Evolutionary conservation across 2,113 vertebrate species (phyloP).

Genomic region (Cyprinus carpio): DNA sequence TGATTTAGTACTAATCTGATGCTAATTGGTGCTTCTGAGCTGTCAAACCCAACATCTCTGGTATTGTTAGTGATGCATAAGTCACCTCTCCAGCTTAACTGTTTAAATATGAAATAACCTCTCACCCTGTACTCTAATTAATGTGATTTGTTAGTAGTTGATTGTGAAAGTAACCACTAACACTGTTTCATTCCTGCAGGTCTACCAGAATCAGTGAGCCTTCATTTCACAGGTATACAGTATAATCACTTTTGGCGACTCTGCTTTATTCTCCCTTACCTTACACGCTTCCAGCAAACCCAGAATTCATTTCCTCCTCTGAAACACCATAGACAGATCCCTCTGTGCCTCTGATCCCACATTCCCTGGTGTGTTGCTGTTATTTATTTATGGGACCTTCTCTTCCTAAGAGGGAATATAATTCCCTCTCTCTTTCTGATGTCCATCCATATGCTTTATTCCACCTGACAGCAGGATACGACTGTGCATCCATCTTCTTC

Average conservation of each 20-base stretch:
- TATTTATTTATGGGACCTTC: slow-evolving; percentile 50
- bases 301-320: slow-evolving; percentile 39
- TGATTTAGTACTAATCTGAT: slow-evolving; percentile 3
- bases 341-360: slow-evolving; percentile 37
- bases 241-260: slow-evolving; percentile 34
- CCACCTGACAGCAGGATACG: slow-evolving; percentile 22
- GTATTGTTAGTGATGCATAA: neutral
- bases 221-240: slow-evolving; percentile 91
- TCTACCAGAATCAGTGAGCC: slow-evolving; percentile 88
- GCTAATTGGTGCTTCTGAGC: neutral
- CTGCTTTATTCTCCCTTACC: neutral
- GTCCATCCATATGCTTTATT: slow-evolving; percentile 38
- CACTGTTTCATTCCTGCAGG: slow-evolving; percentile 73
- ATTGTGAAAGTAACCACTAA: slow-evolving; percentile 42
- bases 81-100: neutral
- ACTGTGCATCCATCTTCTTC: slow-evolving; percentile 37
- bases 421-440: slow-evolving; percentile 37
- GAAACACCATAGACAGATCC: slow-evolving; percentile 45
- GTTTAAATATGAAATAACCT: neutral
- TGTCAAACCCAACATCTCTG: neutral
- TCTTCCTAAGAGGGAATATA: slow-evolving; percentile 24
- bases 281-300: slow-evolving; percentile 28
- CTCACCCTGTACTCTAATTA: neutral
- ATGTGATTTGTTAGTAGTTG: neutral
- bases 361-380: slow-evolving; percentile 26